Evolutionary conservation across 2,888 invertebrate species (phyloP).

Genomic region (Athalia circularis): DNA sequence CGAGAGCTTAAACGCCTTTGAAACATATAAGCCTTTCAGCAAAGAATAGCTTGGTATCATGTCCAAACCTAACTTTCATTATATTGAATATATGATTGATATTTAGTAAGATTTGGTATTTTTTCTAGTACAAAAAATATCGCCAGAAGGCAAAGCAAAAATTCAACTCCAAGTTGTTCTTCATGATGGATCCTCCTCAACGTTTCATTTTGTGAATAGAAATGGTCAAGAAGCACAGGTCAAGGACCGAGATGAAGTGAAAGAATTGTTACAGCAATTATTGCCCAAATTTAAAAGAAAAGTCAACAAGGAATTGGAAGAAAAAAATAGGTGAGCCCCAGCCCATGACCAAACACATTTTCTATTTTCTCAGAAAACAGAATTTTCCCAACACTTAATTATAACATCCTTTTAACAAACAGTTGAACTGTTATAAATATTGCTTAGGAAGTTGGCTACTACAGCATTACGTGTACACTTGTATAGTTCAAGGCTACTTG

Average conservation of each 20-base stretch:
- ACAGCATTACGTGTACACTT: conserved; percentile 5
- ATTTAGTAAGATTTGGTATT: not conserved
- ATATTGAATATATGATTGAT: not conserved
- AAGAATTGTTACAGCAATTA: conserved; percentile 91
- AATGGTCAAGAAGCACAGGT: conserved; percentile 89
- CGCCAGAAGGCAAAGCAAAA: conserved; percentile 97
- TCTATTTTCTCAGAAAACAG: not conserved
- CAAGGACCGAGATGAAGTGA: conserved; percentile 94
- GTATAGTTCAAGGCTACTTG: conserved; percentile 15
- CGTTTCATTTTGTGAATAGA: conserved; percentile 97
- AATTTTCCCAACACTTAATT: no score
- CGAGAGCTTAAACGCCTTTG: no score
- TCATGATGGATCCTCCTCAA: conserved; percentile 94
- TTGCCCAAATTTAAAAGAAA: conserved; percentile 95
- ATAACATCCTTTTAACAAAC: no score
- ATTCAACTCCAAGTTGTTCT: conserved; percentile 98
- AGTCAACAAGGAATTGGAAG: conserved; percentile 92
- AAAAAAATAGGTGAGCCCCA: conserved; percentile 83
- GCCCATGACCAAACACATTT: not conserved
- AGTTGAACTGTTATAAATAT: not conserved
- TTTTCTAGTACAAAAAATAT: conserved; percentile 93
- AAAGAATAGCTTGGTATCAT: no score
- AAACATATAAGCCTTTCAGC: no score
- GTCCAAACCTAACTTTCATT: not conserved
- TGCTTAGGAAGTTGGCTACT: not conserved